A percentile compares a stretch with the other conserved stretches of the same genome.
These are phyloP conservation scores for Tenodera sinensis DNA, from an alignment of 2,888 invertebrate species.

Conservation along the genomic window DNA sequence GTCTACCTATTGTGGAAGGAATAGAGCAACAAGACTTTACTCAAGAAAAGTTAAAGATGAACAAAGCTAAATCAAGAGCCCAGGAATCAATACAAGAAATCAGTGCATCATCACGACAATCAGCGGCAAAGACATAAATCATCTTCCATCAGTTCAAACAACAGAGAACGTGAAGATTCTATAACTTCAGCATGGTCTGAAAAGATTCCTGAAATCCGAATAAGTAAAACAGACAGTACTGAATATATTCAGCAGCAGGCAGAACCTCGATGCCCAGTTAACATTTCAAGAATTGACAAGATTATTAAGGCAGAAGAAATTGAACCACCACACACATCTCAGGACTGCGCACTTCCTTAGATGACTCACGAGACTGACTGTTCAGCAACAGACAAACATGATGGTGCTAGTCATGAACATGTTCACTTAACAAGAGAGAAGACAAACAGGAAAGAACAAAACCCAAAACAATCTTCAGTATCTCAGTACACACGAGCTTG, in stretches of 20 bases:
- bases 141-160: background rate
- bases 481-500: background rate
- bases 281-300: slow-evolving; percentile 29
- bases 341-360: background rate
- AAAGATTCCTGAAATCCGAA: slow-evolving; percentile 71
- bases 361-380: background rate
- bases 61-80: slow-evolving; percentile 35
- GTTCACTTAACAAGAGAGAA: background rate
- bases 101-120: background rate
- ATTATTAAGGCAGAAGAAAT: slow-evolving; percentile 6
- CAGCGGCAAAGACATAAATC: slow-evolving; percentile 20
- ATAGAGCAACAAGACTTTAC: slow-evolving; percentile 57
- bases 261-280: slow-evolving; percentile 28
- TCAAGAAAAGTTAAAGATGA: slow-evolving; percentile 49
- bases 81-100: background rate
- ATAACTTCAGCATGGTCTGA: slow-evolving; percentile 56
- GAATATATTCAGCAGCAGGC: slow-evolving; percentile 53
- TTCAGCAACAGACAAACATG: background rate
- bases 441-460: background rate
- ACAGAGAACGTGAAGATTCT: slow-evolving; percentile 51
- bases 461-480: background rate
- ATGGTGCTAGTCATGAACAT: background rate
- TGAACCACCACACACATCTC: background rate
- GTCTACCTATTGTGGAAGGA: slow-evolving; percentile 47
- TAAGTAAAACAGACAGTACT: slow-evolving; percentile 67